phyloP scores from a whole-genome alignment of 1,140 invertebrate genomes.

The Zaprionus capensis region DNA sequence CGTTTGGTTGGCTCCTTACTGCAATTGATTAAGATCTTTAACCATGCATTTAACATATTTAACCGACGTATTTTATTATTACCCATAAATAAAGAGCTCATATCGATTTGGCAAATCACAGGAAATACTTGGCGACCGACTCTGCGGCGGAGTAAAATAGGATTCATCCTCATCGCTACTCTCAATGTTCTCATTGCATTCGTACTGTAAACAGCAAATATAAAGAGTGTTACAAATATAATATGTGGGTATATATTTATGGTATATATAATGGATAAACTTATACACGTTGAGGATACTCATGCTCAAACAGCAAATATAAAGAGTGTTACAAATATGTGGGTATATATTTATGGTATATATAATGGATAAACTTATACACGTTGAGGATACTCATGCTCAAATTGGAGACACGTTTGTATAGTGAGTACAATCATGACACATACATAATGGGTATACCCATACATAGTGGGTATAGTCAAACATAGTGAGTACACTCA shows the following conservation, averaged over 20 bases:
- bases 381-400: no score
- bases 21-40: slow-evolving; percentile 40
- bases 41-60: not conserved
- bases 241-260: not conserved
- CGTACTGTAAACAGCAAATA: slow-evolving; percentile 8
- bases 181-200: slow-evolving; percentile 59
- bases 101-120: slow-evolving; percentile 44
- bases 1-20: slow-evolving; percentile 88
- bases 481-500: no score
- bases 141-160: slow-evolving; percentile 85
- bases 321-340: not conserved
- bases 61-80: not conserved
- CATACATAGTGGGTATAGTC: no score
- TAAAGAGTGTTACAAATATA: not conserved
- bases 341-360: not conserved
- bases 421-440: no score
- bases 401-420: no score
- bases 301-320: not conserved
- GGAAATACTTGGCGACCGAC: slow-evolving; percentile 70
- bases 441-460: no score
- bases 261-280: slow-evolving; percentile 10
- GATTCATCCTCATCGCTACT: slow-evolving; percentile 54
- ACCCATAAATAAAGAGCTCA: slow-evolving; percentile 74
- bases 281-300: no score
- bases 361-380: not conserved